Base-by-base conservation (phyloP, 2,888 invertebrate genomes). In the Amblyjoppa fuscipennis region DNA sequence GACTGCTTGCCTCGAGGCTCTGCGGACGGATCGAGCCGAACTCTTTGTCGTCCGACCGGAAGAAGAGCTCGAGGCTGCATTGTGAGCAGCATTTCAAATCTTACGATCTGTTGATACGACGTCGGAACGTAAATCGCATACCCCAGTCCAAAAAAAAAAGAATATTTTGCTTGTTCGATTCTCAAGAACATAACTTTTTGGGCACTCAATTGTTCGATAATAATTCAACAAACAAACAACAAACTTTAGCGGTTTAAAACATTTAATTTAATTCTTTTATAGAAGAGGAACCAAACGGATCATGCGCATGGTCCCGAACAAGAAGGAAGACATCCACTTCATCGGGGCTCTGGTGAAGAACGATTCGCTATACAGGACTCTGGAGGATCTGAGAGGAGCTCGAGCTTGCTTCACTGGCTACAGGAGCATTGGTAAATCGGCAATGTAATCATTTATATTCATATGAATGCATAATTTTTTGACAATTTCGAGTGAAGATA, bases 401-500 rank as follows among this genome's bases (percentile, higher is more conserved):
- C 96, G 96, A 61, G 97, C 97, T 0, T 98, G 97, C 90, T 97
- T 98, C 93, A 97, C 98, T 1, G 96, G 96, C n/a, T 97, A 96
- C 91, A 97, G 97, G 87, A 97, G 98, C 6, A 94, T 96, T 7
- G 96, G 97, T 11, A 96, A 59, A 31, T 95, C 83, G 81, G 88
- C 91, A 9, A 88, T 88, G 2, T 87, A 31, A 61, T 3, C 2
- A 64, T 64, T 59, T 28, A 2, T 45, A 16, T 45, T 45, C 3
- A 16, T 2, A 45, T 16, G 3, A 45, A 45, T 13, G 13, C 16
- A 45, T 45, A 16, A 16, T 45, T 45, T 45, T 45, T 45, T 45
- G 3, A 16, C 2, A 45, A 11, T 45, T 13, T 45, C 13, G 16
- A 16, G 16, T 3, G 16, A 16, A 45, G 45, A 13, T 41, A 41